Base-by-base conservation (phyloP, 1,140 invertebrate genomes). In the Drosophila sechellia region DNA sequence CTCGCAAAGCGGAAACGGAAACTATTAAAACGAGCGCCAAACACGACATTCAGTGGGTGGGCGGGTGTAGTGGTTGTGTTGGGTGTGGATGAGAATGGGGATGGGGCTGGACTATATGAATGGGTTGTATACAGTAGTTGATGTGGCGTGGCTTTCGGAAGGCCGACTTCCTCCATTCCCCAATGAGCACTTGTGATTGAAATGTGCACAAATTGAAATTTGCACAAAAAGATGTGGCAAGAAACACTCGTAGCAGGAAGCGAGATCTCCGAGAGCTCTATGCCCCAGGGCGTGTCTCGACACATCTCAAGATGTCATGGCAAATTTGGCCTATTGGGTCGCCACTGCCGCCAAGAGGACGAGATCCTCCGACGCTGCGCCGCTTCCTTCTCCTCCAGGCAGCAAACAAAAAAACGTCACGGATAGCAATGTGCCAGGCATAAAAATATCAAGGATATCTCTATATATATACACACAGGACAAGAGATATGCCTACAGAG, bases 191-290 rank as follows among this genome's bases (percentile, higher is more conserved):
- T 79, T 64, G 75, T 87, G 83, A 86, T 86, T 86, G 83, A 86
- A 86, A 86, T 87, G 83, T 87, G 81, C 75, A 86, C 83, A 86
- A 86, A 87, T 86, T 87, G 83, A 86, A 86, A 86, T 83, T 86
- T 86, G 66, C 75, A 58, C 68, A 70, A 70, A 70, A 69, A 65
- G 60, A 60, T 66, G 48, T 45, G 37, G 45, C 57, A 68, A 34
- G 49, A 15, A 43, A 65, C 25, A 22, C 40, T 52, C 31, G n/a
- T 48, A 25, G 22, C 61, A 48, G 22, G 58, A 65, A 64, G 59
- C 61, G 39, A 65, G 58, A 50, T 50, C 48, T 50, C 48, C n/a
- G 27, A 50, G 48, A 50, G 48, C 48, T 43, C 22, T 53, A 20
- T 27, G 66, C 43, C 68, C 65, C 65, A 40, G 48, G 68, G 68